Evolutionary conservation across 2,113 vertebrate genomes (phyloP), one percentile per base, ranked within the genome.

Genomic region (Isichthys henryi): DNA sequence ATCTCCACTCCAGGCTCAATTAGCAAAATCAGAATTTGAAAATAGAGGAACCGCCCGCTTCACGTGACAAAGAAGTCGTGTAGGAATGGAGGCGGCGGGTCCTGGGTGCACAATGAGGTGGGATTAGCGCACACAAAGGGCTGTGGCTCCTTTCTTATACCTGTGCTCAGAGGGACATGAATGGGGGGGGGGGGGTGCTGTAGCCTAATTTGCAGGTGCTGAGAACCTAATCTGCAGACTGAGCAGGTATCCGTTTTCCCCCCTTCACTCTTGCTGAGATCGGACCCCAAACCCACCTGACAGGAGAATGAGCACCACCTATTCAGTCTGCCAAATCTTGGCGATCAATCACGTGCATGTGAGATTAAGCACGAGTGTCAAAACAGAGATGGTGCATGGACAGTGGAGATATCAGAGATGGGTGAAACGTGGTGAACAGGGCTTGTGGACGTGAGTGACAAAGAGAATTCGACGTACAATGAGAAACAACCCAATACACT

Each of bases 291-390:
- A n/a, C 45, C 19, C 82, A 84, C 5, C 6, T 84, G 45, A 84
- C 82, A 84, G 82, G 82, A 84, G 82, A 48, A 84, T 23, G 82
- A 84, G 35, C 21, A 11, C 82, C 21, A 48, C 82, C 82, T 92
- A 43, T 80, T 80, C 74, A 10, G 21, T 19, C 82, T 84, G 21
- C 19, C 48, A 45, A 93, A 94, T 92, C 92, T 91, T 93, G 92
- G 95, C 95, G 92, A 96, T 96, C 95, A 96, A 96, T 96, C 95
- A 96, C 96, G 95, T 95, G 95, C 94, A 94, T 94, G 93, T 94
- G 94, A 95, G 96, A 96, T 96, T 95, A 95, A 94, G 94, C 93
- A 87, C 91, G 89, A 91, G 95, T 96, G 96, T 96, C 96, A 96
- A 95, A 96, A 96, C 95, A 95, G 94, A 95, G 95, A 96, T 94